Evolutionary conservation across 2,113 vertebrate species (phyloP), one percentile per base, ranked within the genome.

Genomic region (Pelmatolapia mariae): DNA sequence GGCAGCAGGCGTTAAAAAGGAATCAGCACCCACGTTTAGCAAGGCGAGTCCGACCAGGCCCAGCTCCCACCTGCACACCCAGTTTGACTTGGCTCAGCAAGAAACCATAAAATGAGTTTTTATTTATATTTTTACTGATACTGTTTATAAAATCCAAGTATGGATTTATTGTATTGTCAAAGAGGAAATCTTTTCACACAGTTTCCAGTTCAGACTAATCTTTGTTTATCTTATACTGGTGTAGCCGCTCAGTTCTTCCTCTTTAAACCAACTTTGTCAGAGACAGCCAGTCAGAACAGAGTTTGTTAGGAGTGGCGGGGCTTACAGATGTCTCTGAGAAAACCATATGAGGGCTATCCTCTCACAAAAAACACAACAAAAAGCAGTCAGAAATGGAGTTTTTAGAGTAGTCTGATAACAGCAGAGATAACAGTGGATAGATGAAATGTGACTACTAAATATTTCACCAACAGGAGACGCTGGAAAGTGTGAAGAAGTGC

Each of bases 401-500:
- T 47, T 76, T 26, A 10, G 13, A 76, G 15, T 7, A 7, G 24
- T 52, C 6, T 29, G 68, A 63, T 2, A 63, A 61, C 57, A 61
- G 15, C 1, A 11, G 9, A 19, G 59, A 7, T 63, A 19, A 66
- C n/a, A 3, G n/a, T 36, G 10, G 1, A 38, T 22, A 40, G 5
- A 5, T 31, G 16, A 76, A 18, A 8, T 4, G 4, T 78, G 16
- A 50, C 24, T 31, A 11, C 16, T 18, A 31, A 11, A 78, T 78
- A 4, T 83, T 56, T 80, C 10, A 1, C 9, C 80, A 31, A 13
- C 86, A 99, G 98, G 96, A 97, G 61, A 97, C 97, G 47, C 84
- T 98, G 89, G 98, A 99, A 93, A 99, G 98, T 93, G 98, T 98
- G 88, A 99, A 98, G 94, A 99, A 99, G 95, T 99, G 98, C 94